Evolutionary conservation across 1,140 invertebrate genomes (phyloP).

Genomic region (Campoletis sonorensis): DNA sequence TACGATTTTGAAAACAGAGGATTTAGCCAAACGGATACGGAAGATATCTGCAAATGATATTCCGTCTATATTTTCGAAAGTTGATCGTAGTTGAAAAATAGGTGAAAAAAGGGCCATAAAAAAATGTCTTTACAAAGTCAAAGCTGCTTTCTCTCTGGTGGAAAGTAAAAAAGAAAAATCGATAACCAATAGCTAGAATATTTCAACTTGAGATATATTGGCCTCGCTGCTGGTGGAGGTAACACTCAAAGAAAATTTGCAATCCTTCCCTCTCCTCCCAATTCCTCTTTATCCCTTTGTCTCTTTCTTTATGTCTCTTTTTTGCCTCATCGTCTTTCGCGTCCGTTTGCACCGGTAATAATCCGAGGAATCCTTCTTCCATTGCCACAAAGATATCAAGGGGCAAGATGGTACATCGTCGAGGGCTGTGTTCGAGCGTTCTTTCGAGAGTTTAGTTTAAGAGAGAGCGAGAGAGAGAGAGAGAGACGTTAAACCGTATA

Average conservation of each 20-base stretch:
- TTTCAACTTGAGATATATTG: not conserved
- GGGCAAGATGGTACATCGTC: not conserved
- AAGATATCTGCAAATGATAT: too few relatives aligned
- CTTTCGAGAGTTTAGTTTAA: slow-evolving; percentile 14
- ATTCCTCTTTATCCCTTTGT: not conserved
- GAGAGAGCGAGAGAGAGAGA: slow-evolving; percentile 21
- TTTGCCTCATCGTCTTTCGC: not conserved
- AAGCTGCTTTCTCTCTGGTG: not conserved
- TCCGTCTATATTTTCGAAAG: too few relatives aligned
- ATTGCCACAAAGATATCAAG: slow-evolving; percentile 25
- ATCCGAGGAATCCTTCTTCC: slow-evolving; percentile 30
- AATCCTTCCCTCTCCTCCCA: not conserved
- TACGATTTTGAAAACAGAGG: too few relatives aligned
- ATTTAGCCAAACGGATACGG: too few relatives aligned
- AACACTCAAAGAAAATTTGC: slow-evolving; percentile 10
- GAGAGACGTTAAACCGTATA: slow-evolving; percentile 11
- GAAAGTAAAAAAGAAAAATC: not conserved
- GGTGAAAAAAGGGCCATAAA: too few relatives aligned
- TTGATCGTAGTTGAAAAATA: too few relatives aligned
- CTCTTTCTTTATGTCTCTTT: slow-evolving; percentile 1
- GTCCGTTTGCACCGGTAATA: slow-evolving; percentile 23
- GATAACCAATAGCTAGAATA: not conserved
- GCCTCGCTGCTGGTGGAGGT: not conserved
- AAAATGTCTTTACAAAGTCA: not conserved
- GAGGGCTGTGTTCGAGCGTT: not conserved